These are phyloP conservation scores for Cassiopea xamachana DNA, from an alignment of 30 jellyfish, hydroid and myxozoan species.

Conservation along the genomic window DNA sequence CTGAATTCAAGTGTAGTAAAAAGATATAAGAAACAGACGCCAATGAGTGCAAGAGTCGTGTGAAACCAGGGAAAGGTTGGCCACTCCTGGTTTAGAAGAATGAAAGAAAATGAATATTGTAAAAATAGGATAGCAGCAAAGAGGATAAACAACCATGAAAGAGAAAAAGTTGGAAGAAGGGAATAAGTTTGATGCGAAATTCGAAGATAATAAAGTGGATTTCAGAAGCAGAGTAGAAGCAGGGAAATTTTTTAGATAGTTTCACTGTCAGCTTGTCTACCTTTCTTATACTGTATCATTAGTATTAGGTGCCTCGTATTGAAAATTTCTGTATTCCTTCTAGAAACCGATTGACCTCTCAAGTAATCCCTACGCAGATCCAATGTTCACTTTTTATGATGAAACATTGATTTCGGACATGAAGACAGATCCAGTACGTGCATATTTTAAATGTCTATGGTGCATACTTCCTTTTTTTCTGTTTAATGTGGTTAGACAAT, in stretches of 20 bases:
- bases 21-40: too few relatives aligned
- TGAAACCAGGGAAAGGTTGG: not conserved
- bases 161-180: not conserved
- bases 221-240: too few relatives aligned
- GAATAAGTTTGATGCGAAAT: too few relatives aligned
- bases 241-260: too few relatives aligned
- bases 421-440: slow-evolving; percentile 64
- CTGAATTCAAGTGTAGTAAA: too few relatives aligned
- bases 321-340: not conserved
- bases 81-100: not conserved
- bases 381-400: slow-evolving; percentile 84
- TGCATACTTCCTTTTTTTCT: too few relatives aligned
- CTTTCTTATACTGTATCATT: too few relatives aligned
- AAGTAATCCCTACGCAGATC: slow-evolving; percentile 94
- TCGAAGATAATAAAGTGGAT: too few relatives aligned
- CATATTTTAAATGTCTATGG: too few relatives aligned
- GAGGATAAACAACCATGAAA: not conserved
- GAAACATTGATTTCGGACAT: slow-evolving; percentile 53
- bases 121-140: not conserved
- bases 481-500: not conserved
- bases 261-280: too few relatives aligned
- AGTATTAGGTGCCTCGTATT: not conserved
- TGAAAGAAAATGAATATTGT: not conserved
- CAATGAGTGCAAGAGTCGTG: not conserved
- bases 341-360: slow-evolving; percentile 85